phyloP scores from a whole-genome alignment of 2,797 vertebrate species.

The Adrianichthys oophorus region DNA sequence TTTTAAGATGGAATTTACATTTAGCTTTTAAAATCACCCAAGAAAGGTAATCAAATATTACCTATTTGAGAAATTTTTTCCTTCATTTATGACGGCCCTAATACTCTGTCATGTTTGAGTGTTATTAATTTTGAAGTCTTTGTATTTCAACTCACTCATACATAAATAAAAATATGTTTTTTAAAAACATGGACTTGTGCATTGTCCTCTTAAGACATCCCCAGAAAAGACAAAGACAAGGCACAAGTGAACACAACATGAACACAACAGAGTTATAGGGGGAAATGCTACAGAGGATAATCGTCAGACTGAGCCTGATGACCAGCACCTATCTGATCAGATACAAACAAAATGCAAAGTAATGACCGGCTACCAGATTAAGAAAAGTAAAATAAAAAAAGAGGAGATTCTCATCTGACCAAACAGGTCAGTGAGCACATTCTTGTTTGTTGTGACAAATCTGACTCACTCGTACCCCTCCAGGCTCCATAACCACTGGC shows the following conservation, averaged over 20 bases:
- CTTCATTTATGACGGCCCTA: too few species aligned
- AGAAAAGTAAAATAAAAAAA: background rate
- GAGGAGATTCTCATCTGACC: conserved; percentile 11
- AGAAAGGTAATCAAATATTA: too few species aligned
- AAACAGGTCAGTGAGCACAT: conserved; percentile 20
- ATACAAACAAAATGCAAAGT: conserved; percentile 33
- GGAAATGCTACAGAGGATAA: conserved; percentile 4
- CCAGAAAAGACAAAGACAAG: conserved; percentile 21
- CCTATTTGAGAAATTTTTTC: too few species aligned
- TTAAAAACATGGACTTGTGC: too few species aligned
- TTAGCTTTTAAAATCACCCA: too few species aligned
- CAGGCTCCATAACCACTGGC: conserved; percentile 17
- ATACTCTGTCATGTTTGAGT: too few species aligned
- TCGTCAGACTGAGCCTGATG: conserved; percentile 15
- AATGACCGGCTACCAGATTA: conserved; percentile 23
- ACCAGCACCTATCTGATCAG: conserved; percentile 47
- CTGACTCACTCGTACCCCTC: background rate
- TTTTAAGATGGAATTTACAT: too few species aligned
- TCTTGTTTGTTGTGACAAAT: conserved; percentile 26
- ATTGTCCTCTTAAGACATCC: background rate
- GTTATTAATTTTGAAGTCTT: too few species aligned
- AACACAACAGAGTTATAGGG: background rate
- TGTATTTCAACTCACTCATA: too few species aligned
- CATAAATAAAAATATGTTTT: too few species aligned
- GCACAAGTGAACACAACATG: conserved; percentile 5